Percentiles rank a stretch among this genome's conserved stretches.
These are phyloP conservation scores for Psilopsiagon aurifrons DNA, from an alignment of 2,113 vertebrate species.

Conservation along the genomic window DNA sequence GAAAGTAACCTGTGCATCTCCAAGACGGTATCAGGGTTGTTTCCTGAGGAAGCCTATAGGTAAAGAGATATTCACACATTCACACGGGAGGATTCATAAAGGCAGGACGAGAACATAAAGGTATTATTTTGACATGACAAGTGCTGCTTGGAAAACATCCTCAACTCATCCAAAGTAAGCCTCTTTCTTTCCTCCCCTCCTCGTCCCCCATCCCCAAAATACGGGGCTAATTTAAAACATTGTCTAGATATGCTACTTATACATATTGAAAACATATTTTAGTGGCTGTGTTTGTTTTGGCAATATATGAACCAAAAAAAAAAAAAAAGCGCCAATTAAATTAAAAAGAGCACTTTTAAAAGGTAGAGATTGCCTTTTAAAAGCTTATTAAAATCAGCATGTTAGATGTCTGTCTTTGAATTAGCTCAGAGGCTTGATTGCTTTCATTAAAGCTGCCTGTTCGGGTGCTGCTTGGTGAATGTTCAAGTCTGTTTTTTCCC, in stretches of 20 bases:
- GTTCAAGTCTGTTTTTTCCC: neutral
- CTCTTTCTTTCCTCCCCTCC: neutral
- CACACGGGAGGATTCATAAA: neutral
- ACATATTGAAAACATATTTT: constrained; percentile 72
- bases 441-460: constrained; percentile 76
- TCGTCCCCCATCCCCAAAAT: neutral
- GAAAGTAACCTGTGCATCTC: neutral
- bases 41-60: neutral
- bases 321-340: constrained; percentile 39
- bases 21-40: neutral
- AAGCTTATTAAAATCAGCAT: constrained; percentile 80
- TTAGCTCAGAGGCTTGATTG: constrained; percentile 75
- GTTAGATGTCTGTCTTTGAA: constrained; percentile 73
- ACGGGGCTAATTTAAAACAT: constrained; percentile 50
- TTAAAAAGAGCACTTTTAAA: constrained; percentile 77
- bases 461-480: constrained; percentile 65
- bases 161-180: neutral
- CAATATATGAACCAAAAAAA: constrained; percentile 55
- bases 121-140: neutral
- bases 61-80: neutral
- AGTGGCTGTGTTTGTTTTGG: constrained; percentile 69
- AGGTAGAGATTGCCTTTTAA: constrained; percentile 79
- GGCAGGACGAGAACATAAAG: neutral
- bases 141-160: neutral
- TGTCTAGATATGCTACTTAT: constrained; percentile 49